Evolutionary conservation across 2,888 invertebrate genomes (phyloP).

Genomic region (Pterobdella sp.): DNA sequence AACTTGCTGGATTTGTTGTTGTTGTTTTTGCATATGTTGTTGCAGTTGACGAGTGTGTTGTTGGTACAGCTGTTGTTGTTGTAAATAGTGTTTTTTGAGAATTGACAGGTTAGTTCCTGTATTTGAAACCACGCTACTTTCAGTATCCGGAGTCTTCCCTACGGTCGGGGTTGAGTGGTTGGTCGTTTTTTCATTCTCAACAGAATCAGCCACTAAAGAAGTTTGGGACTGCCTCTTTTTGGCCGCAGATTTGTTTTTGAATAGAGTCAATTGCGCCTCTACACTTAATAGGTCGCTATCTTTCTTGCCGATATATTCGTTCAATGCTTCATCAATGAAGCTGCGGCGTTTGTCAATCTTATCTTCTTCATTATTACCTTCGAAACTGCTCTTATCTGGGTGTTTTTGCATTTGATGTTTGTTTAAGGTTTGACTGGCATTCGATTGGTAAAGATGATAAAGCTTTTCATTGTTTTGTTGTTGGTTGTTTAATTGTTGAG

Average conservation of each 20-base stretch:
- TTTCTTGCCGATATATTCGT: not conserved
- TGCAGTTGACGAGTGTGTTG: conserved; percentile 15
- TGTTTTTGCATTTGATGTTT: not conserved
- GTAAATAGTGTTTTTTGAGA: conserved; percentile 5
- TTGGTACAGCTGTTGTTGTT: conserved; percentile 22
- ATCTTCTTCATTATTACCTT: not conserved
- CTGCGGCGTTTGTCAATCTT: not conserved
- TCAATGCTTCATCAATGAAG: not conserved
- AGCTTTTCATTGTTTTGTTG: not conserved
- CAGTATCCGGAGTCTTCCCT: not conserved
- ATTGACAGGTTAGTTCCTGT: not conserved
- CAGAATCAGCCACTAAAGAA: not conserved
- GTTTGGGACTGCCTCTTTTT: not conserved
- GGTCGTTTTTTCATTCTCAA: not conserved
- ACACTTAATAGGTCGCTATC: not conserved
- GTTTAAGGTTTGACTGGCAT: not conserved
- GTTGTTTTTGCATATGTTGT: not conserved
- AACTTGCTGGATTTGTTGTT: not conserved
- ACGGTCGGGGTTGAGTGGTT: not conserved
- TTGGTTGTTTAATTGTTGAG: not conserved
- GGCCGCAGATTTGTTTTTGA: not conserved
- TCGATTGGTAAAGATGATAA: not conserved
- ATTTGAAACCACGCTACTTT: not conserved
- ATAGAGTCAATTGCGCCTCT: not conserved
- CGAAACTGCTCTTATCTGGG: not conserved